Evolutionary conservation across 2,113 vertebrate genomes (phyloP).

Genomic region (Salminus brasiliensis): DNA sequence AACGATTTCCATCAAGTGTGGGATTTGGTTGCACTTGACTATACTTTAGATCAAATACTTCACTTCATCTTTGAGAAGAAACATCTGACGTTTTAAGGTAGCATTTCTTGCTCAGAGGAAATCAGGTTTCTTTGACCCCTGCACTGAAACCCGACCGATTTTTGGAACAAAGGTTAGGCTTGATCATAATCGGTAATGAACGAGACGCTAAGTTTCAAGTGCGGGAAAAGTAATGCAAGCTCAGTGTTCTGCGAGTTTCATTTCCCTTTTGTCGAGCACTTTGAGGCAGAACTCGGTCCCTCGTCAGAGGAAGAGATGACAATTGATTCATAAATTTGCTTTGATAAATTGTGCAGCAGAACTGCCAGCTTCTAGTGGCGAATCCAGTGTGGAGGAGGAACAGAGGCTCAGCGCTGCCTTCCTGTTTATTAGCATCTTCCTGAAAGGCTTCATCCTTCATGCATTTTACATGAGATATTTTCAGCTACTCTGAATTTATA

Average conservation of each 20-base stretch:
- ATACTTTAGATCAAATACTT: background rate
- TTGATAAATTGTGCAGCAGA: conserved; percentile 52
- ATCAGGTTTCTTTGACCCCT: conserved; percentile 32
- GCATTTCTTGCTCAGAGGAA: background rate
- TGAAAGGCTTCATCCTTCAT: conserved; percentile 40
- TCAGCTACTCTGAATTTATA: conserved; percentile 28
- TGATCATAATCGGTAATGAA: conserved; percentile 38
- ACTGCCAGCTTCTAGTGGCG: conserved; percentile 37
- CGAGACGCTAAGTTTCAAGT: conserved; percentile 31
- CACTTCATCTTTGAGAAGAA: background rate
- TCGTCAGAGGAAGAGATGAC: conserved; percentile 37
- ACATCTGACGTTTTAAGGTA: background rate
- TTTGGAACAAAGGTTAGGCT: conserved; percentile 19
- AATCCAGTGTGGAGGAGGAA: conserved; percentile 39
- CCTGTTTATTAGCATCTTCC: conserved; percentile 50
- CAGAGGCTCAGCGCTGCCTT: conserved; percentile 30
- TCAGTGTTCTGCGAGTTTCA: conserved; percentile 9
- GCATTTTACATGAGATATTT: conserved; percentile 51
- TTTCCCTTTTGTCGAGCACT: conserved; percentile 29
- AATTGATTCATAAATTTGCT: conserved; percentile 55
- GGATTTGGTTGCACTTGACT: background rate
- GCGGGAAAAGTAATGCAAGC: conserved; percentile 14
- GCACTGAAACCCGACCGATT: background rate
- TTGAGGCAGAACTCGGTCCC: conserved; percentile 35
- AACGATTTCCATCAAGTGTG: background rate